Evolutionary conservation across 2,113 vertebrate species (phyloP).

Genomic region (Origma solitaria): DNA sequence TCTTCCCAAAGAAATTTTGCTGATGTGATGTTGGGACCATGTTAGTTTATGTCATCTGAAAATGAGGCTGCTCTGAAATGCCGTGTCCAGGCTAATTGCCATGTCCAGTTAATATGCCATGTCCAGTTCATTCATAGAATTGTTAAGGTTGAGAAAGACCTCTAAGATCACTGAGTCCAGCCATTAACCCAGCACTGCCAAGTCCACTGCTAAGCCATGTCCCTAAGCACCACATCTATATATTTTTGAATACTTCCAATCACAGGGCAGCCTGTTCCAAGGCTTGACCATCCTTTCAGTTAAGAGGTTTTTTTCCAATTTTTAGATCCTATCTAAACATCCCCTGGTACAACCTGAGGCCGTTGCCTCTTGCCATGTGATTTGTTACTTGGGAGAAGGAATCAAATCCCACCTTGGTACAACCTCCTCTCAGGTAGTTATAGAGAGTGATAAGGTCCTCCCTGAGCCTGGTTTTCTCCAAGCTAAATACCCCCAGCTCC

Average conservation of each 20-base stretch:
- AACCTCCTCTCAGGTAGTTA: background rate
- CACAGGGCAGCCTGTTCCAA: background rate
- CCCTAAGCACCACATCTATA: background rate
- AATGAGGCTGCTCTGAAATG: background rate
- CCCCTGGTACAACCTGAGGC: too few relatives aligned
- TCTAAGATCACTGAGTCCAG: background rate
- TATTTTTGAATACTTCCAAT: background rate
- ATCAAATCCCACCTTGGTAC: background rate
- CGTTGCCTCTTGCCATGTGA: background rate
- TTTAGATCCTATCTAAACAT: background rate
- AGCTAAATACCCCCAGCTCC: background rate
- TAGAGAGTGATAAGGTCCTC: background rate
- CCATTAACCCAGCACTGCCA: background rate
- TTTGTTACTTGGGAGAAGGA: background rate
- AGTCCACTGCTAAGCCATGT: background rate
- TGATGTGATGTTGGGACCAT: background rate
- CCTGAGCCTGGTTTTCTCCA: background rate
- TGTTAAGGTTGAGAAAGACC: background rate
- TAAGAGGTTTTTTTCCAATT: background rate
- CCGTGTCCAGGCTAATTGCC: background rate
- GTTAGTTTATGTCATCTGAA: background rate
- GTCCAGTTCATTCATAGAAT: background rate
- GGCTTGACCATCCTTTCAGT: background rate
- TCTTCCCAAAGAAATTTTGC: background rate
- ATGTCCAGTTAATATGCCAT: background rate